A percentile compares a stretch with the other conserved stretches of the same genome.
Evolutionary conservation across 2,797 vertebrate species (phyloP).

Genomic region (Pangasius sanitwongsei): DNA sequence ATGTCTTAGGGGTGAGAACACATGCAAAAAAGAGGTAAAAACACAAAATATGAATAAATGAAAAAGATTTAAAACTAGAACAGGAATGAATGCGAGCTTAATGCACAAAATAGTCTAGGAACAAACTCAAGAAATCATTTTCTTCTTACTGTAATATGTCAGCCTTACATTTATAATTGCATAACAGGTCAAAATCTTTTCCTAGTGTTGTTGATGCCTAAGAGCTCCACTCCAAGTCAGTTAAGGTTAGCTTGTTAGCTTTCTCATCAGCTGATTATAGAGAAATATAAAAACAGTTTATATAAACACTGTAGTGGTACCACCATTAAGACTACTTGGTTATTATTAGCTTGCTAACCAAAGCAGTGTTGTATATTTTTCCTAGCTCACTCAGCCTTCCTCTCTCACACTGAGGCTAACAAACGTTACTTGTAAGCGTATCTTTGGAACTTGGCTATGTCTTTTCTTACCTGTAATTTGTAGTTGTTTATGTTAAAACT

Average conservation of each 20-base stretch:
- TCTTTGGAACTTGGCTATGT: neutral
- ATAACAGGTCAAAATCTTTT: neutral
- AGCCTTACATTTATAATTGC: no score
- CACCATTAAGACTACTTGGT: neutral
- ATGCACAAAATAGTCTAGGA: neutral
- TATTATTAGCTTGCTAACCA: neutral
- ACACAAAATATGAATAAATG: neutral
- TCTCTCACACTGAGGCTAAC: neutral
- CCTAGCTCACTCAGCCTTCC: neutral
- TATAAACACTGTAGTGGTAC: no score
- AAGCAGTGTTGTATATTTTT: neutral
- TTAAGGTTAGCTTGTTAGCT: neutral
- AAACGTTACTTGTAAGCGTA: neutral
- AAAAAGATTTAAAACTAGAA: neutral
- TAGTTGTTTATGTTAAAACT: neutral
- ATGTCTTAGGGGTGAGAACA: neutral
- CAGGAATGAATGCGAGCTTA: neutral
- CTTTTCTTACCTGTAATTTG: constrained; percentile 22
- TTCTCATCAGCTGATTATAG: neutral
- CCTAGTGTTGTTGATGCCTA: neutral
- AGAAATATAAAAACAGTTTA: neutral
- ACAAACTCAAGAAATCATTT: neutral
- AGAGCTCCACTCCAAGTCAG: neutral
- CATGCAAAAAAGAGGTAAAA: neutral
- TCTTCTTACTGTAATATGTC: neutral